Evolutionary conservation across 2,797 vertebrate species (phyloP).

Genomic region (Arctocebus calabarensis): DNA sequence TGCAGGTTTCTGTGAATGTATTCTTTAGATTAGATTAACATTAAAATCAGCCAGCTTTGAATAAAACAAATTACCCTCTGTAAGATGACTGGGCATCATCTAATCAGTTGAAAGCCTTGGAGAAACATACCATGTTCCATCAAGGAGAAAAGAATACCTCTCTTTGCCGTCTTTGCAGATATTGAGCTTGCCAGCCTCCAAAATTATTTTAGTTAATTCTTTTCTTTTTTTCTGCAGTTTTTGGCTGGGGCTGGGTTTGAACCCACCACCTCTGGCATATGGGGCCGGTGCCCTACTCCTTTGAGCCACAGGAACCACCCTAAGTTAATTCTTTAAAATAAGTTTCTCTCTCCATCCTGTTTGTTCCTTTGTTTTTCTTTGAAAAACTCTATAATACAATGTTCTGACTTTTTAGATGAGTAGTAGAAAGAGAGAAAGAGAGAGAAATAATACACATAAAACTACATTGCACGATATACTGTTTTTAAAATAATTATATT

Average conservation of each 20-base stretch:
- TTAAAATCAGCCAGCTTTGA: not conserved
- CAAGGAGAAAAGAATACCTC: not conserved
- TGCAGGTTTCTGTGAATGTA: not conserved
- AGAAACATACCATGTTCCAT: not conserved
- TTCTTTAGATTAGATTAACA: not conserved
- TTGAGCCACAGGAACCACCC: too few relatives aligned
- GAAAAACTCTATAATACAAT: not conserved
- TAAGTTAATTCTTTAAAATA: too few relatives aligned
- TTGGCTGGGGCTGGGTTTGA: too few relatives aligned
- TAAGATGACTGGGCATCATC: not conserved
- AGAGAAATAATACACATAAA: not conserved
- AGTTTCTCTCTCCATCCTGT: rapidly evolving
- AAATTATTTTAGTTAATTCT: not conserved
- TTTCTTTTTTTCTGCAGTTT: too few relatives aligned
- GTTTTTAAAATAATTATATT: not conserved
- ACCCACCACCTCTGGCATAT: too few relatives aligned
- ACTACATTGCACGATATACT: not conserved
- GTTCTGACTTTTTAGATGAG: not conserved
- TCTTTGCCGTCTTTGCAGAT: not conserved
- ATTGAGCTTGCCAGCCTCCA: not conserved
- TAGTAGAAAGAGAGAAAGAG: not conserved
- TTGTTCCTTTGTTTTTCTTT: not conserved
- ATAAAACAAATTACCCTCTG: not conserved
- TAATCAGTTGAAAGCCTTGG: not conserved
- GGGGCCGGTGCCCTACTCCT: too few relatives aligned